Evolutionary conservation across 2,113 vertebrate species (phyloP), one percentile per base, ranked within the genome.

Genomic region (Pseudorasbora parva): DNA sequence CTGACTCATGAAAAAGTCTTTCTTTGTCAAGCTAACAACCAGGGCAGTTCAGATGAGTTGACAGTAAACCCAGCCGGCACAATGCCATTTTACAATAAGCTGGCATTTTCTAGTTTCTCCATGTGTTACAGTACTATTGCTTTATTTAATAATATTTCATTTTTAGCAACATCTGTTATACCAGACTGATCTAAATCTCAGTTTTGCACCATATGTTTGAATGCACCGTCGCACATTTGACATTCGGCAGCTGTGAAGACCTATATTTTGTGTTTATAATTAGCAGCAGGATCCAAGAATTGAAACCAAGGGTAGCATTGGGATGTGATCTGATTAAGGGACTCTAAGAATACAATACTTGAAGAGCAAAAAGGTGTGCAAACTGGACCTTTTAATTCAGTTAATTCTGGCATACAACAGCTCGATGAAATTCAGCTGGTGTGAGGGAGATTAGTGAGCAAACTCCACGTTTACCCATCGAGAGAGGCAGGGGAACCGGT

Each of bases 1-100:
- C 89, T 90, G 89, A 94, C 91, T 86, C 92, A 93, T 82, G 89
- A 91, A 87, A 90, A 80, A 88, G 45, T 74, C 85, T 88, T 90
- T 93, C 89, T 90, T 92, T 15, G 66, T 83, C 88, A 87, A 89
- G 90, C 73, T 91, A 78, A 92, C 37, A 71, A 83, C 84, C 56
- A 78, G 54, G 76, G 86, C 82, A 80, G 78, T 85, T 84, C 56
- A 85, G 85, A 23, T 37, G 15, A 60, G 60, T 54, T 76, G 81
- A 84, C 74, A 54, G 47, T 82, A 83, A 84, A 75, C 85, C 82
- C 69, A 83, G 33, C 25, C 23, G 30, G 66, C 68, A 79, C 66
- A 69, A 59, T 71, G 23, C 74, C 78, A 78, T 60, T 88, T 84
- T 75, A 72, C 27, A 79, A 47, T 41, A 45, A 7, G 8, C 41